Conservation (phyloP, 2,113 vertebrate species). For the Lycaon pictus region DNA sequence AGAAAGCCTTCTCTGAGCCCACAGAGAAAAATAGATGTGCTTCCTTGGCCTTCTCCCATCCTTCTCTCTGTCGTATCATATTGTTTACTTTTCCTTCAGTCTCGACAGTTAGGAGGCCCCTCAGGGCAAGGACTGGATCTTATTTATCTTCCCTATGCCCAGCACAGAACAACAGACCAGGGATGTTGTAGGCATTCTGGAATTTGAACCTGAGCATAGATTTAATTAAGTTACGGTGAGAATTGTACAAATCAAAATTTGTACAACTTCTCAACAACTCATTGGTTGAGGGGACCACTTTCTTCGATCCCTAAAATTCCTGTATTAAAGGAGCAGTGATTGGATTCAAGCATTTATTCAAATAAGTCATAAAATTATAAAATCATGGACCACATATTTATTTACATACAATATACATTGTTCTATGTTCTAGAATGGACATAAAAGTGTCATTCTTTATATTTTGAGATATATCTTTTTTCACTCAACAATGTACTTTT, state of each 20-base stretch:
- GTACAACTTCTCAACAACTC: too few relatives aligned
- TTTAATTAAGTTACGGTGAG: neutral
- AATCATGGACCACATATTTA: neutral
- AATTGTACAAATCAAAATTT: conserved; percentile 1
- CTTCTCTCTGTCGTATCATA: neutral
- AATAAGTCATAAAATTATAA: conserved; percentile 44
- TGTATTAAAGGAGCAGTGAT: neutral
- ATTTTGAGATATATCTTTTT: conserved; percentile 18
- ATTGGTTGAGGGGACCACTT: neutral
- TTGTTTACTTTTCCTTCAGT: neutral
- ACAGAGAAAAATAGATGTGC: neutral
- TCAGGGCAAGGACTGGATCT: neutral
- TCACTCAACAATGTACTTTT: conserved; percentile 31
- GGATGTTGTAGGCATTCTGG: neutral
- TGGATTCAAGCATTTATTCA: conserved; percentile 17
- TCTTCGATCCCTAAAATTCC: neutral
- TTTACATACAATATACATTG: neutral
- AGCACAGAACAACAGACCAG: neutral
- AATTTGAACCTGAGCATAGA: neutral
- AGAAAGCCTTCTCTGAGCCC: neutral
- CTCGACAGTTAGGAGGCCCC: neutral
- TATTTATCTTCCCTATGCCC: neutral
- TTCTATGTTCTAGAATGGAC: conserved; percentile 15
- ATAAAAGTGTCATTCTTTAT: conserved; percentile 36
- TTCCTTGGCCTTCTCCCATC: neutral